Evolutionary conservation across 2,113 vertebrate species (phyloP).

Genomic region (Melanerpes formicivorus): DNA sequence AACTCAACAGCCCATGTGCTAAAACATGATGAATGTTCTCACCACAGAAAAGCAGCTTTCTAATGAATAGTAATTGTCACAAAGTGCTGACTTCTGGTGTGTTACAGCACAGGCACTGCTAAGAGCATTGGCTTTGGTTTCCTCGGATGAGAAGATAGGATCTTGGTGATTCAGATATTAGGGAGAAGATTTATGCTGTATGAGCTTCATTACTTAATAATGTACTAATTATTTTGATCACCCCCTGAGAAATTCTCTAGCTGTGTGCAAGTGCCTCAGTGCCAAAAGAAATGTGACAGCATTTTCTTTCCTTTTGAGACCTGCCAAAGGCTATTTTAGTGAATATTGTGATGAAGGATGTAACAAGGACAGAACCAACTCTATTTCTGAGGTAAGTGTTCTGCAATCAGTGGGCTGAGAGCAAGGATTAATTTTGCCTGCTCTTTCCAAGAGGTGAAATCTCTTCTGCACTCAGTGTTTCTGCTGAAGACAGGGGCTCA

Average conservation of each 20-base stretch:
- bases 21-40: not conserved
- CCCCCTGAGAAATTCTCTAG: not conserved
- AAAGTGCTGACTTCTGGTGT: not conserved
- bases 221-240: not conserved
- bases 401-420: not conserved
- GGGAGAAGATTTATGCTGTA: not conserved
- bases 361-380: not conserved
- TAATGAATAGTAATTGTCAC: not conserved
- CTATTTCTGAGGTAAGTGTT: not conserved
- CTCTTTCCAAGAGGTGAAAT: not conserved
- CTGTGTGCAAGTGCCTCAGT: not conserved
- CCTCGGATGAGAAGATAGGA: not conserved
- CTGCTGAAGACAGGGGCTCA: not conserved
- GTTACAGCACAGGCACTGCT: not conserved
- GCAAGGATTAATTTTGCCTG: not conserved
- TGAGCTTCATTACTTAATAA: not conserved
- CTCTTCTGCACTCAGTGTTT: accelerated
- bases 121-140: not conserved
- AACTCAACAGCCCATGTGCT: not conserved
- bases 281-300: not conserved
- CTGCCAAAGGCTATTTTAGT: not conserved
- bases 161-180: not conserved
- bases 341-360: not conserved
- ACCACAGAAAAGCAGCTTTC: not conserved
- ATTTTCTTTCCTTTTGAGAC: not conserved